A percentile compares a stretch with the other conserved stretches of the same genome.
These are phyloP conservation scores for Galemys pyrenaicus DNA, from an alignment of 2,113 vertebrate species.

Conservation along the genomic window DNA sequence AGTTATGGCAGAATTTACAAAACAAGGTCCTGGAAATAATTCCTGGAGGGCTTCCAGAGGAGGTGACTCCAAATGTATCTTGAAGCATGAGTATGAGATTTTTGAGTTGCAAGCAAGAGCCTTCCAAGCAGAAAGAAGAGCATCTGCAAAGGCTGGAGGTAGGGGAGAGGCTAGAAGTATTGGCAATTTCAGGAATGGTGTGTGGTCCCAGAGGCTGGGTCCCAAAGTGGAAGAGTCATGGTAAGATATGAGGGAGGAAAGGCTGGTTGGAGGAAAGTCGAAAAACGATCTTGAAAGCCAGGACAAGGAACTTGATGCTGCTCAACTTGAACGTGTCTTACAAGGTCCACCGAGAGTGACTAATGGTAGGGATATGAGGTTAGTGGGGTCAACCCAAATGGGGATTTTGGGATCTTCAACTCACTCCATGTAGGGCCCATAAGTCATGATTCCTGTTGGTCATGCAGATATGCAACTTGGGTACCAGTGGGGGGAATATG, in stretches of 20 bases:
- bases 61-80: background rate
- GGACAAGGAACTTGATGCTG: background rate
- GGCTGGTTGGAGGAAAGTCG: background rate
- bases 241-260: background rate
- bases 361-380: background rate
- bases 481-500: rapidly evolving
- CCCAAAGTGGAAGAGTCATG: too few species aligned
- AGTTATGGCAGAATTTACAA: background rate
- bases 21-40: background rate
- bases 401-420: background rate
- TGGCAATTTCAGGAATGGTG: background rate
- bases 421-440: background rate
- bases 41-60: slow-evolving; percentile 5
- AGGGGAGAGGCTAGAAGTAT: background rate
- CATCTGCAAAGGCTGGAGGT: background rate
- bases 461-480: background rate
- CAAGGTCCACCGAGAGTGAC: background rate
- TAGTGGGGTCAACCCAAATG: background rate
- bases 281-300: background rate
- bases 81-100: background rate
- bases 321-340: background rate
- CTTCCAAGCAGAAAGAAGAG: background rate
- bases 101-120: background rate
- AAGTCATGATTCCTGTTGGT: background rate
- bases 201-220: background rate